Conservation (phyloP, 2,113 vertebrate species). For the Ginglymostoma cirratum region DNA sequence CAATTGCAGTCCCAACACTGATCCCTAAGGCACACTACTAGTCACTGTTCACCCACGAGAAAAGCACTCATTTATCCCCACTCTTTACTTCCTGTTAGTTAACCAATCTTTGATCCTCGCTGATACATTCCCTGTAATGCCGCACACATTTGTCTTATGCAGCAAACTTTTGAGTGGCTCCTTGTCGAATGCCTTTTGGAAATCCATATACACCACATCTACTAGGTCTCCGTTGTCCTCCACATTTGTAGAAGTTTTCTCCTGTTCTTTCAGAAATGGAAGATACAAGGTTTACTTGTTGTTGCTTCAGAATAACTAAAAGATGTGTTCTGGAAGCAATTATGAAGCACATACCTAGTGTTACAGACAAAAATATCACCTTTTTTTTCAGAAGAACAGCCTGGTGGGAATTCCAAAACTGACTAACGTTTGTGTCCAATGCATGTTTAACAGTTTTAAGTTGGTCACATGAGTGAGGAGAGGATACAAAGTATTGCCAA, state of each 20-base stretch:
- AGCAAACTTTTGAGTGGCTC: too few species aligned
- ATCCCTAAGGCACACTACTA: too few species aligned
- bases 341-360: background rate
- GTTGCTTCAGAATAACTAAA: background rate
- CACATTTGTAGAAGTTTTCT: background rate
- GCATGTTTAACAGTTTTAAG: background rate
- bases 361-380: background rate
- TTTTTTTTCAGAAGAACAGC: background rate
- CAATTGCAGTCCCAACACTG: too few species aligned
- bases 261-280: background rate
- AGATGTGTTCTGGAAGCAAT: background rate
- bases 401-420: background rate
- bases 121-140: too few species aligned
- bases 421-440: background rate
- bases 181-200: too few species aligned
- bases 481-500: slow-evolving; percentile 9
- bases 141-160: too few species aligned
- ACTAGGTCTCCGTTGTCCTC: too few species aligned
- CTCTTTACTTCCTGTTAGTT: too few species aligned
- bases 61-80: too few species aligned
- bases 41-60: too few species aligned
- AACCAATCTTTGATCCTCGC: too few species aligned
- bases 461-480: background rate
- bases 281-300: background rate
- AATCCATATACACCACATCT: too few species aligned